Evolutionary conservation across 1,140 invertebrate species (phyloP), one percentile per base, ranked within the genome.

Genomic region (Drosophila biarmipes): DNA sequence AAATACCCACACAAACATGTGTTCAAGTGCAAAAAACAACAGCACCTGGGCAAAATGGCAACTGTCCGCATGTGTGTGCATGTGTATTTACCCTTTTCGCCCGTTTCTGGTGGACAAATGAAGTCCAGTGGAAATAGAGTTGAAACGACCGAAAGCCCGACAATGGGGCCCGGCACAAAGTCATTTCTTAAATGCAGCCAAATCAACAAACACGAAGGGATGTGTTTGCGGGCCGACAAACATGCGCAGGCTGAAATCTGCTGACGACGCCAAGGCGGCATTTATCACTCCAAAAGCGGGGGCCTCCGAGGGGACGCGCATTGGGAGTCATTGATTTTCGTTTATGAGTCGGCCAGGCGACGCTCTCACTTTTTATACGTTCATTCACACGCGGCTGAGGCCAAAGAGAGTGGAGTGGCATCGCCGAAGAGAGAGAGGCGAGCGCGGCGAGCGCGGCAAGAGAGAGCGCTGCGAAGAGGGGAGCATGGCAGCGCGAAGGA

Each of bases 301-400:
- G 34, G 29, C 31, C 42, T 38, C 40, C 10, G 15, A 40, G 58
- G 51, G 31, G 45, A 17, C 40, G 42, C 56, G 81, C 62, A 89
- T 86, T 89, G 78, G 84, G 84, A 87, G 78, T 87, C 82, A 87
- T 87, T 87, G 82, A 87, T 87, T 87, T 87, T 87, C 82, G 82
- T 87, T 87, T 87, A 87, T 89, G 84, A 87, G 75, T 72, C 64
- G 71, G 45, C 46, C 45, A 72, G 74, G 40, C 71, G 24, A 74
- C 68, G 68, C 82, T 87, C 82, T 87, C 82, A 87, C 82, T 87
- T 87, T 86, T 87, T 87, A 89, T 89, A 82, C 84, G 82, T 87
- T 87, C 82, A 87, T 87, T 87, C 82, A 87, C 82, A 87, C 84
- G 75, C 48, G 48, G 82, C 62, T 31, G 1, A 10, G 10, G 29